Percentiles rank a stretch among this genome's conserved stretches.
phyloP scores from a whole-genome alignment of 2,888 invertebrate species.

The Spialia ferax region DNA sequence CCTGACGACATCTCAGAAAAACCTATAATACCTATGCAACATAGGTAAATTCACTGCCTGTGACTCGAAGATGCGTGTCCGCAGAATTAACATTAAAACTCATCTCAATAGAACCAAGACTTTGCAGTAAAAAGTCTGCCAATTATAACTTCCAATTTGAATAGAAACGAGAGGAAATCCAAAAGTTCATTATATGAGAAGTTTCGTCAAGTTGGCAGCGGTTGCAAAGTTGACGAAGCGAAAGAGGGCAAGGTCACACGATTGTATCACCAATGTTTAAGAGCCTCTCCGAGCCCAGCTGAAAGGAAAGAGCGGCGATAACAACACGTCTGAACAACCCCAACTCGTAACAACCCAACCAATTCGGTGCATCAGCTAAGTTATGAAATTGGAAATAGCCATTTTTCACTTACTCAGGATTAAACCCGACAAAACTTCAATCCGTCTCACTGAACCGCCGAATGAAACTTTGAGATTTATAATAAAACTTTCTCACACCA shows the following conservation, averaged over 20 bases:
- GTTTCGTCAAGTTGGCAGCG: slow-evolving; percentile 15
- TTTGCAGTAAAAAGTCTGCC: slow-evolving; percentile 20
- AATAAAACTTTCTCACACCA: slow-evolving; percentile 46
- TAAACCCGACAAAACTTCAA: slow-evolving; percentile 46
- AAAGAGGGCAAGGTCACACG: slow-evolving; percentile 21
- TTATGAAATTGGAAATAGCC: slow-evolving; percentile 41
- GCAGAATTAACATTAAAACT: slow-evolving; percentile 18
- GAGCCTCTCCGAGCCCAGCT: slow-evolving; percentile 1
- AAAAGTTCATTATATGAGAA: slow-evolving; percentile 25
- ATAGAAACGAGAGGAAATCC: slow-evolving; percentile 22
- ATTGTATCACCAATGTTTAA: slow-evolving; percentile 17
- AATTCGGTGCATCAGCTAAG: neutral
- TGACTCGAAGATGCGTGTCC: neutral
- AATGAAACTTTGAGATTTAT: slow-evolving; percentile 48
- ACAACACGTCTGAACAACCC: slow-evolving; percentile 14
- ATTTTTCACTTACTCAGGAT: slow-evolving; percentile 45
- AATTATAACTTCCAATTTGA: slow-evolving; percentile 34
- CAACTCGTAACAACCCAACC: slow-evolving; percentile 1
- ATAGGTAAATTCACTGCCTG: no score
- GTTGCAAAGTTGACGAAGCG: neutral
- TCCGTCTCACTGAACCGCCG: slow-evolving; percentile 45
- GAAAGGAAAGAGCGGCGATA: slow-evolving; percentile 23
- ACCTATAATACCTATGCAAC: no score
- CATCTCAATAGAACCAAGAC: slow-evolving; percentile 15
- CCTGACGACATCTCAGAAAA: no score